Evolutionary conservation across 2,797 vertebrate genomes (phyloP).

Genomic region (Macrochelys suwanniensis): DNA sequence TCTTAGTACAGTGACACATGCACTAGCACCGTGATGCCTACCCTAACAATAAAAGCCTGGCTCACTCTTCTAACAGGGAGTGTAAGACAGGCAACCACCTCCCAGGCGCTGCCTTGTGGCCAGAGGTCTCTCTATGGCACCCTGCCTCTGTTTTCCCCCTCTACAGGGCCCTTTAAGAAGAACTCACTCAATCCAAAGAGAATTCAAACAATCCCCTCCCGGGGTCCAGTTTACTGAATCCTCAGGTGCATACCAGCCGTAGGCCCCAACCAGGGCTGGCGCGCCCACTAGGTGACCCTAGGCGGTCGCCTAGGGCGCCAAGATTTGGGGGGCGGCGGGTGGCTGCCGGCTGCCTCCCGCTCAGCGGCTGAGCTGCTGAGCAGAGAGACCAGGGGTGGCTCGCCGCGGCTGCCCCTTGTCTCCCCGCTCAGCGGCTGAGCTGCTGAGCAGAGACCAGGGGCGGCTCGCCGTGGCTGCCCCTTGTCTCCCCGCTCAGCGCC

Average conservation of each 20-base stretch:
- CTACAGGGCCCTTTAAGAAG: neutral
- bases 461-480: too few relatives aligned
- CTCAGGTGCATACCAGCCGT: neutral
- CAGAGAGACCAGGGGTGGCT: too few relatives aligned
- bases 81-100: neutral
- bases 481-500: too few relatives aligned
- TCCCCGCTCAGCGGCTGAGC: too few relatives aligned
- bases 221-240: neutral
- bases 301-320: too few relatives aligned
- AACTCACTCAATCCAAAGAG: neutral
- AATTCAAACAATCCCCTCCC: neutral
- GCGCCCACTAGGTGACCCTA: too few relatives aligned
- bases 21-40: neutral
- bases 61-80: neutral
- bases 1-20: neutral
- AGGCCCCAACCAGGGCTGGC: neutral
- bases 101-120: neutral
- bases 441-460: too few relatives aligned
- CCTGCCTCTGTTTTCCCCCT: neutral
- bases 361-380: too few relatives aligned
- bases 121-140: neutral
- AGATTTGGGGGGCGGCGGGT: too few relatives aligned
- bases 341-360: too few relatives aligned
- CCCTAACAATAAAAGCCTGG: neutral
- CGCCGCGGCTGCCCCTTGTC: too few relatives aligned